phyloP scores from a whole-genome alignment of 2,113 vertebrate genomes.

The Gallinago jamesoni region DNA sequence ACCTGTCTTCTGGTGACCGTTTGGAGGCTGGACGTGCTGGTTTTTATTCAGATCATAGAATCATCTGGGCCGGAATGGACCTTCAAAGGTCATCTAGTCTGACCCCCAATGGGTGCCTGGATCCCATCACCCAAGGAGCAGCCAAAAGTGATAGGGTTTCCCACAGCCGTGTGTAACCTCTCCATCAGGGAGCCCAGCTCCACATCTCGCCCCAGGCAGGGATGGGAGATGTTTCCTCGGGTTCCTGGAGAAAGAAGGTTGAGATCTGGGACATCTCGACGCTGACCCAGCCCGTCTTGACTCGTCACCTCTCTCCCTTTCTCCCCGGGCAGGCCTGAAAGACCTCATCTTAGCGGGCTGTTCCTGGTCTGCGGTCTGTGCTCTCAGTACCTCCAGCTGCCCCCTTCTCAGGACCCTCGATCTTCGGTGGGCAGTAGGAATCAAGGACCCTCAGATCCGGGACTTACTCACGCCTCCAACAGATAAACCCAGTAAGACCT shows the following conservation, averaged over 20 bases:
- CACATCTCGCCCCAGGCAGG: neutral
- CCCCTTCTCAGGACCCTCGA: constrained; percentile 96
- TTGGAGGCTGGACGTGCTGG: too few species aligned
- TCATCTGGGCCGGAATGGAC: too few species aligned
- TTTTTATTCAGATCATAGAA: too few species aligned
- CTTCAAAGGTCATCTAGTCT: too few species aligned
- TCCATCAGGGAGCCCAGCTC: neutral
- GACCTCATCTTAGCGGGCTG: constrained; percentile 94
- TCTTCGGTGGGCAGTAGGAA: constrained; percentile 93
- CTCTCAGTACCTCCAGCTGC: constrained; percentile 93
- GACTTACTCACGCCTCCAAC: constrained; percentile 90
- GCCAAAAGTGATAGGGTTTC: rapidly evolving
- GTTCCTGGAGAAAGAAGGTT: neutral
- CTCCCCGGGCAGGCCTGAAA: constrained; percentile 82
- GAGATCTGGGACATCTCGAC: neutral
- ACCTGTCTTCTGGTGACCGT: too few species aligned
- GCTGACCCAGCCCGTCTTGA: neutral
- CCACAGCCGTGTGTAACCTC: neutral
- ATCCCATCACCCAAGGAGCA: neutral
- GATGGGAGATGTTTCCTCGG: neutral
- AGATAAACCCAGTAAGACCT: constrained; percentile 79
- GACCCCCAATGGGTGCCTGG: neutral
- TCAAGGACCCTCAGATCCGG: constrained; percentile 95
- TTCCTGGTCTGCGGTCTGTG: constrained; percentile 92
- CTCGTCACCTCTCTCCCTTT: neutral